These are phyloP conservation scores for Hirtodrosophila histrioides DNA, from an alignment of 2,888 invertebrate genomes.

Conservation along the genomic window DNA sequence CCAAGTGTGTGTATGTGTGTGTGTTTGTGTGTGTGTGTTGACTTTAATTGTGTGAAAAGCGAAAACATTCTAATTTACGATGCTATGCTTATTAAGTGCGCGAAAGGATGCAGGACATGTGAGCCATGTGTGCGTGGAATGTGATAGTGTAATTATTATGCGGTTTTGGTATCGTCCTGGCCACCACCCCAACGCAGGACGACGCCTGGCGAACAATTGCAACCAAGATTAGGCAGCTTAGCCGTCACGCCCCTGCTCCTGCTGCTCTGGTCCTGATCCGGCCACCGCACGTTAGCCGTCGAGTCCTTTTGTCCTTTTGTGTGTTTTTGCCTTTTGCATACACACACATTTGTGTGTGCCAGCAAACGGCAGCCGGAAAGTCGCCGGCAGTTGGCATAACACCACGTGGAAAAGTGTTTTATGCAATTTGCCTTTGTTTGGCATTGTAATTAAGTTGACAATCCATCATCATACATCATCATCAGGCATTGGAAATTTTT, in stretches of 20 bases:
- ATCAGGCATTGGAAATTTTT: constrained; percentile 34
- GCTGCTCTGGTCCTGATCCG: constrained; percentile 4
- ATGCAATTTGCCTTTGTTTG: constrained; percentile 75
- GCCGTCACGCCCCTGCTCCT: constrained; percentile 46
- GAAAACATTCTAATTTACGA: constrained; percentile 80
- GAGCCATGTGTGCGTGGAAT: constrained; percentile 55
- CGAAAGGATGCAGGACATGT: constrained; percentile 64
- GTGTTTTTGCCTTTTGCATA: constrained; percentile 52
- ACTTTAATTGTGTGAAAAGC: constrained; percentile 80
- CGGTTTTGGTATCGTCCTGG: constrained; percentile 58
- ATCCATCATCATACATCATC: constrained; percentile 83
- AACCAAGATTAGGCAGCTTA: constrained; percentile 73
- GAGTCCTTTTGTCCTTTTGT: constrained; percentile 60
- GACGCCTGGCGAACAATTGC: constrained; percentile 60
- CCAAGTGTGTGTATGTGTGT: constrained; percentile 60
- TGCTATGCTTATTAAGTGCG: constrained; percentile 57
- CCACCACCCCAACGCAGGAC: constrained; percentile 11
- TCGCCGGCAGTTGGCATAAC: constrained; percentile 44
- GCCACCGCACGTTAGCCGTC: constrained; percentile 42
- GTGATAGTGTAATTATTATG: constrained; percentile 80
- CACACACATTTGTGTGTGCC: constrained; percentile 37
- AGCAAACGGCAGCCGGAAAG: constrained; percentile 24
- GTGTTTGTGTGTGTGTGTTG: constrained; percentile 69
- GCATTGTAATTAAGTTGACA: constrained; percentile 81
- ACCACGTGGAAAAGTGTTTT: constrained; percentile 52